phyloP scores from a whole-genome alignment of 2,113 vertebrate genomes.

The Hylia prasina region DNA sequence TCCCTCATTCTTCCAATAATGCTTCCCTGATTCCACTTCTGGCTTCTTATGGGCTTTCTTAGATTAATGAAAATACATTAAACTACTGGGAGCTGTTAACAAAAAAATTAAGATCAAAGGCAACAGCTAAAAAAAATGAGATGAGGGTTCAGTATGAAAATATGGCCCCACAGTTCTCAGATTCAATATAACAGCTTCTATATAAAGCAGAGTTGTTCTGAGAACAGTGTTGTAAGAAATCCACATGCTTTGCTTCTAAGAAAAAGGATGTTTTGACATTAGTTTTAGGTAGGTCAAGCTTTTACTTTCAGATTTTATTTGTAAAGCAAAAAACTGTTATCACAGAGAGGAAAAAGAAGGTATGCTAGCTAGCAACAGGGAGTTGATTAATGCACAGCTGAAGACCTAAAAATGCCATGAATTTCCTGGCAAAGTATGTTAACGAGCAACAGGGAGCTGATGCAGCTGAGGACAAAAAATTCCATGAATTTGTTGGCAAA shows the following conservation, averaged over 20 bases:
- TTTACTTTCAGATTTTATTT: conserved; percentile 29
- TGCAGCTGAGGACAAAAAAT: conserved; percentile 47
- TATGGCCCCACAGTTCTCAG: neutral
- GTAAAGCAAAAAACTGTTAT: conserved; percentile 7
- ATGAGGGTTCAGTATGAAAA: neutral
- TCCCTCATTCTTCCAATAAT: neutral
- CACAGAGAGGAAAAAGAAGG: conserved; percentile 24
- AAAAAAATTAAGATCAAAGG: neutral
- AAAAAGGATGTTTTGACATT: neutral
- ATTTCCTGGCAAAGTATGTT: conserved; percentile 49
- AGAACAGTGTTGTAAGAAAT: neutral
- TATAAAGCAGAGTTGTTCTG: neutral
- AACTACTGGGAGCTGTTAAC: neutral
- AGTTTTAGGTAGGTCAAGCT: neutral
- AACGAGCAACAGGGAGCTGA: conserved; percentile 47
- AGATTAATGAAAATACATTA: neutral
- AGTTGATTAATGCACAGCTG: conserved; percentile 63
- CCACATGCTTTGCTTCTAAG: neutral
- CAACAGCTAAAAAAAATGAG: neutral
- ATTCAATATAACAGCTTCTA: neutral
- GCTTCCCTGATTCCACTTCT: neutral
- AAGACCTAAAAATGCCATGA: conserved; percentile 45
- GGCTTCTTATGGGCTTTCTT: neutral
- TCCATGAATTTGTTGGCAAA: conserved; percentile 21
- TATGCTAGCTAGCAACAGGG: conserved; percentile 36